Evolutionary conservation across 2,797 vertebrate species (phyloP).

Genomic region (Labroides dimidiatus): DNA sequence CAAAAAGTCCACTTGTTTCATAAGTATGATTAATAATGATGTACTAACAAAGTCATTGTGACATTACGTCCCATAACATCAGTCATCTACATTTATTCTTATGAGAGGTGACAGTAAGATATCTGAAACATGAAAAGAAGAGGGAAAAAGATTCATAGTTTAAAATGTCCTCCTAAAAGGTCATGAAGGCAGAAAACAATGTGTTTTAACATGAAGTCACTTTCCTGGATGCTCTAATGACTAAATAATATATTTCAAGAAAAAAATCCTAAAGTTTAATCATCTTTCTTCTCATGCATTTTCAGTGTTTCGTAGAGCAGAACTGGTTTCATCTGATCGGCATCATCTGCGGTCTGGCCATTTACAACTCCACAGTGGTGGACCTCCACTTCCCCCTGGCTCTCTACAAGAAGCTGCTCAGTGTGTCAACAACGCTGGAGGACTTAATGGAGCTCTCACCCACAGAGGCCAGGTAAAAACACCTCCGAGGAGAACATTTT

Average conservation of each 20-base stretch:
- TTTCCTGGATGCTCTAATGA: too few species aligned
- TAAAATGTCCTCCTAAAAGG: too few species aligned
- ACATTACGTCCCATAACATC: too few species aligned
- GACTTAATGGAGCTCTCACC: conserved; percentile 97
- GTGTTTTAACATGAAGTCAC: background rate
- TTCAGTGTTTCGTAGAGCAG: conserved; percentile 98
- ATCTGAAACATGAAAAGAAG: too few species aligned
- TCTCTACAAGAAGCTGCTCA: conserved; percentile 96
- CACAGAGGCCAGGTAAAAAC: conserved; percentile 92
- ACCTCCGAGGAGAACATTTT: background rate
- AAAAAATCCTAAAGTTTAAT: too few species aligned
- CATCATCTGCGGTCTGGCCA: conserved; percentile 95
- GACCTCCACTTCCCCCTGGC: conserved; percentile 96
- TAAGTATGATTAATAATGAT: background rate
- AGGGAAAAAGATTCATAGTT: too few species aligned
- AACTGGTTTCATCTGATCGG: conserved; percentile 99
- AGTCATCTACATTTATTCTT: background rate
- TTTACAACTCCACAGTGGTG: conserved; percentile 98
- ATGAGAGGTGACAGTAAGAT: background rate
- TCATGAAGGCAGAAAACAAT: background rate
- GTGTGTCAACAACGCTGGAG: conserved; percentile 88
- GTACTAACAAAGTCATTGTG: background rate
- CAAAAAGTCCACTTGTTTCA: background rate
- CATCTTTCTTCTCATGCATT: background rate
- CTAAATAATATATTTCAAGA: too few species aligned